Evolutionary conservation across 2,888 invertebrate genomes (phyloP).

Genomic region (Asteroscopus sphinx): DNA sequence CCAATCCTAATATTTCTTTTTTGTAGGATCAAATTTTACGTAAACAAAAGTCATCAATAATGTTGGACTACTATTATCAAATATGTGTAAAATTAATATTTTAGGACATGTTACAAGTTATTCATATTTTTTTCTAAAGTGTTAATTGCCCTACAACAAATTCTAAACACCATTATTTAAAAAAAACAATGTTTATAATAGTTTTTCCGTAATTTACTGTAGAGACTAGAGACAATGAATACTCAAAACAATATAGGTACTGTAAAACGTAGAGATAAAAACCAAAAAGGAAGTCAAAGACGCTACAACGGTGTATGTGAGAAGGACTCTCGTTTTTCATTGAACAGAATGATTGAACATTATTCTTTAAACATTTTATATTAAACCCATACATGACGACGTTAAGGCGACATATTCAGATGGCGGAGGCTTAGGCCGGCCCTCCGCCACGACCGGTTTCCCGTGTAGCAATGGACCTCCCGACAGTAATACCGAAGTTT

Average conservation of each 20-base stretch:
- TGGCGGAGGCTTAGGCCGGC: conserved; percentile 65
- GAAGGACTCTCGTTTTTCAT: conserved; percentile 65
- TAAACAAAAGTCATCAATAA: too few relatives aligned
- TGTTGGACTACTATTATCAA: too few relatives aligned
- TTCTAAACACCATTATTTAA: too few relatives aligned
- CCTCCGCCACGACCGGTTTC: conserved; percentile 73
- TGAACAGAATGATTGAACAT: conserved; percentile 77
- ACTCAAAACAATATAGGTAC: not conserved
- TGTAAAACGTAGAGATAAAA: not conserved
- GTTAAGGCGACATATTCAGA: conserved; percentile 72
- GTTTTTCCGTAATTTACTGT: too few relatives aligned
- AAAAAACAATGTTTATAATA: too few relatives aligned
- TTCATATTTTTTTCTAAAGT: too few relatives aligned
- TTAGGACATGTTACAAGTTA: too few relatives aligned
- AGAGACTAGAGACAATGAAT: too few relatives aligned
- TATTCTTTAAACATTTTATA: conserved; percentile 68
- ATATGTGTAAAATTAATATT: too few relatives aligned
- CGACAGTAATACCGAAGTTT: not conserved
- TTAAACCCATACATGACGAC: conserved; percentile 73
- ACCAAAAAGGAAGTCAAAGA: conserved; percentile 77
- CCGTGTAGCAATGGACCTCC: conserved; percentile 80
- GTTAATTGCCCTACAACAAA: too few relatives aligned
- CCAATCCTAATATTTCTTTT: too few relatives aligned
- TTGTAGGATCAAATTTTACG: too few relatives aligned
- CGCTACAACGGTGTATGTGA: conserved; percentile 75